Conservation (phyloP, 1,140 invertebrate genomes). For the Mycetomoellerius zeteki region DNA sequence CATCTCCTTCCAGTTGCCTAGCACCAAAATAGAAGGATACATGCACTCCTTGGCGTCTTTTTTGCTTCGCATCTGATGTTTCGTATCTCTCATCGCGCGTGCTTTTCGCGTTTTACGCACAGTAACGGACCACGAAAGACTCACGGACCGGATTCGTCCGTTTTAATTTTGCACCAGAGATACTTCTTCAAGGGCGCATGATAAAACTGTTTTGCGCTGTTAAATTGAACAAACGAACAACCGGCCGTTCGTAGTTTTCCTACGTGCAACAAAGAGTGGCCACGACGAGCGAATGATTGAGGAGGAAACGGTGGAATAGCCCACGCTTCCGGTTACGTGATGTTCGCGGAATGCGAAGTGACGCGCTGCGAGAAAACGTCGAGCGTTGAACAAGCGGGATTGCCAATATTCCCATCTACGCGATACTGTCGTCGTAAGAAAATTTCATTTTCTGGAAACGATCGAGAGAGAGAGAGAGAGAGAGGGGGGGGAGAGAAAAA, state of each 20-base stretch:
- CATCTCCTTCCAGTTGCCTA: conserved; percentile 24
- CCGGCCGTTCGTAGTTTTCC: not conserved
- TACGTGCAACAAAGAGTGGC: not conserved
- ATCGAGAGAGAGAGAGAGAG: not conserved
- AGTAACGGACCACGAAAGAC: not conserved
- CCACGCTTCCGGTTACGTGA: conserved; percentile 52
- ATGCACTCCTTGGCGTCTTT: not conserved
- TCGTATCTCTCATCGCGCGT: conserved; percentile 27
- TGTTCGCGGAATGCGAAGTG: conserved; percentile 48
- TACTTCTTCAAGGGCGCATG: not conserved
- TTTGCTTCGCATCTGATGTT: not conserved
- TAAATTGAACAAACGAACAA: conserved; percentile 12
- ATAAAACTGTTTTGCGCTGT: conserved; percentile 10
- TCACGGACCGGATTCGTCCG: not conserved
- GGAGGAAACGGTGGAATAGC: conserved; percentile 53
- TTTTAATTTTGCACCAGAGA: conserved; percentile 20
- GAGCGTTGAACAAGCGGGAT: not conserved
- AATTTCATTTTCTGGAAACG: conserved; percentile 31
- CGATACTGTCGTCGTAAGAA: conserved; percentile 7
- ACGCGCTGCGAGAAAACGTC: not conserved
- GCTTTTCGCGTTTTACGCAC: not conserved
- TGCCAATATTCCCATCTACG: conserved; percentile 6
- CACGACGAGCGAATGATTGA: conserved; percentile 28
- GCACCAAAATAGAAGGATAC: conserved; percentile 31
- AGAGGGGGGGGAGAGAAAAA: too few relatives aligned